Conservation (phyloP, 2,113 vertebrate genomes). For the Lagopus muta region DNA sequence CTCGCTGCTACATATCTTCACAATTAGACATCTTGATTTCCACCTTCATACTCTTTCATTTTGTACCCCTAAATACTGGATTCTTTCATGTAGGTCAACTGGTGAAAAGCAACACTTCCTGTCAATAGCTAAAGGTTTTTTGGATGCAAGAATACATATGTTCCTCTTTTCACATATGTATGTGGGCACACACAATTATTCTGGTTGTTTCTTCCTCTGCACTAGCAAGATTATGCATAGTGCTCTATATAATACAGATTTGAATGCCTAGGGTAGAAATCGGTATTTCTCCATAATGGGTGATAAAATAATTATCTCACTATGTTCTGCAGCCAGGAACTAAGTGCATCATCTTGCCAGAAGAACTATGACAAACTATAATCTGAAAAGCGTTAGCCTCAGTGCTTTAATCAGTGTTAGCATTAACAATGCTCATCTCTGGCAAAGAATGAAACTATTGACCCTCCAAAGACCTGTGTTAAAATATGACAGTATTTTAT, state of each 20-base stretch:
- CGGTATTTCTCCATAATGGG: constrained; percentile 24
- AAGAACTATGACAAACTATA: constrained; percentile 23
- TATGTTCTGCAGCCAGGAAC: constrained; percentile 47
- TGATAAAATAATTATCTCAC: constrained; percentile 71
- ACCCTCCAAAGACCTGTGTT: constrained; percentile 26
- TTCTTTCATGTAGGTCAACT: not conserved
- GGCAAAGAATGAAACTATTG: constrained; percentile 36
- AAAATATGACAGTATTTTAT: constrained; percentile 58
- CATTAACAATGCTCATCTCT: not conserved
- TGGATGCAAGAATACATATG: not conserved
- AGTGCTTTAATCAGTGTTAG: constrained; percentile 75
- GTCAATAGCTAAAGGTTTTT: not conserved
- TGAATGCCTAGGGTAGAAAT: not conserved
- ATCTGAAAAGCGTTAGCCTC: constrained; percentile 55
- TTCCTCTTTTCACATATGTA: not conserved
- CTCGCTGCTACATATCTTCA: not conserved
- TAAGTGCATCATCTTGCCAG: constrained; percentile 54
- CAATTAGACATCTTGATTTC: constrained; percentile 20
- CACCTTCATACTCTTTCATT: not conserved
- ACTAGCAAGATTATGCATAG: not conserved
- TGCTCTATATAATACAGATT: not conserved
- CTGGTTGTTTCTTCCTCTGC: not conserved
- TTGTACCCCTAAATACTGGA: not conserved
- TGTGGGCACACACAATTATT: not conserved
- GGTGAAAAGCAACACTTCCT: not conserved